phyloP scores from a whole-genome alignment of 2,888 invertebrate genomes.

The Cheilosia scutellata region DNA sequence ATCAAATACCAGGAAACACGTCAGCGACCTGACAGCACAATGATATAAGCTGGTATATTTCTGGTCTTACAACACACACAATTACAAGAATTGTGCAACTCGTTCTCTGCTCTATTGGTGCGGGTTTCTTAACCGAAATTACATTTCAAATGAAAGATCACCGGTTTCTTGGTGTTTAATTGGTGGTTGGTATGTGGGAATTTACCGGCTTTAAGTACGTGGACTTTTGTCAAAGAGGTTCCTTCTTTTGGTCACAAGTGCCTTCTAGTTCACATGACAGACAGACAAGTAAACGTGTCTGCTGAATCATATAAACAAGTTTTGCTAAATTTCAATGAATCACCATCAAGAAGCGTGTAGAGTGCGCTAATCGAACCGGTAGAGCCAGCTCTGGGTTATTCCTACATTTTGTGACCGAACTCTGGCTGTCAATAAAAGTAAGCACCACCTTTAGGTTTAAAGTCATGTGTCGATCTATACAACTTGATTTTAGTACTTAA shows the following conservation, averaged over 20 bases:
- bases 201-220: background rate
- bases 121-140: constrained; percentile 37
- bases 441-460: background rate
- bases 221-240: too few relatives aligned
- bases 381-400: constrained; percentile 1
- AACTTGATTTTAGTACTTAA: background rate
- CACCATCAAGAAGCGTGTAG: background rate
- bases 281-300: background rate
- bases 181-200: background rate
- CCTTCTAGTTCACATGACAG: background rate
- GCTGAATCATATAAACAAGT: background rate
- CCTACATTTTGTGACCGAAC: background rate
- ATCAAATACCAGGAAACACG: constrained; percentile 58
- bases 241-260: background rate
- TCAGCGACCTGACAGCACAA: constrained; percentile 60
- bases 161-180: constrained; percentile 3
- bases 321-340: background rate
- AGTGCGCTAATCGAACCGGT: background rate
- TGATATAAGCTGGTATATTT: constrained; percentile 38
- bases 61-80: constrained; percentile 25
- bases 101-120: constrained; percentile 20
- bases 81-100: constrained; percentile 37
- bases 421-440: background rate
- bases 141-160: constrained; percentile 33
- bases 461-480: background rate